Percentiles rank a stretch among this genome's conserved stretches.
Evolutionary conservation across 2,888 invertebrate species (phyloP).

Genomic region (Alsophila aescularia): DNA sequence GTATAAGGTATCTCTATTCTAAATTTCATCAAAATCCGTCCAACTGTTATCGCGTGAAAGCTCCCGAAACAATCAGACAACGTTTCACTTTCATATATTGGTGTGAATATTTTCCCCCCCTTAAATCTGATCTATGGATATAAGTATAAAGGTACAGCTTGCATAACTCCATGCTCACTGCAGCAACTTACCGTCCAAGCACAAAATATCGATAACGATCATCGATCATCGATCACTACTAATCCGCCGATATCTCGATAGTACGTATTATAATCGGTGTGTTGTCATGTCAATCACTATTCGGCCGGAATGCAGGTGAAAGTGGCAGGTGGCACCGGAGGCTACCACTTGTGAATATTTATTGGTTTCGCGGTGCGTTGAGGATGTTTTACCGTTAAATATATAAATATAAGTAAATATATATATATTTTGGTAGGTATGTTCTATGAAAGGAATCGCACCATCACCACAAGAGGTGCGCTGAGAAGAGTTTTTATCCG

Average conservation of each 20-base stretch:
- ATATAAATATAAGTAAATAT: background rate
- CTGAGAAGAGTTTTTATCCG: too few relatives aligned
- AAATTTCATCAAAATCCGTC: too few relatives aligned
- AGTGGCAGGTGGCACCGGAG: conserved; percentile 29
- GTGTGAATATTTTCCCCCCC: too few relatives aligned
- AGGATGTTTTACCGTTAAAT: conserved; percentile 9
- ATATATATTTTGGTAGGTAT: too few relatives aligned
- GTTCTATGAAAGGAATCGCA: too few relatives aligned
- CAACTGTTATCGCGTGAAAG: too few relatives aligned
- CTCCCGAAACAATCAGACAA: too few relatives aligned
- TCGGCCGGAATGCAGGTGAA: conserved; percentile 37
- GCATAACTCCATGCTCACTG: background rate
- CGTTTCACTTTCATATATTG: too few relatives aligned
- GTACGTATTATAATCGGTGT: conserved; percentile 23
- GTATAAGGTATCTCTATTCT: too few relatives aligned
- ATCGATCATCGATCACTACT: conserved; percentile 20
- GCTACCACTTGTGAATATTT: conserved; percentile 38
- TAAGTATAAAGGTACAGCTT: background rate
- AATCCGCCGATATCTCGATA: conserved; percentile 21
- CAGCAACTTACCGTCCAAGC: conserved; percentile 1
- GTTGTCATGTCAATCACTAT: conserved; percentile 25
- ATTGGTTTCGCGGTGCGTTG: conserved; percentile 28
- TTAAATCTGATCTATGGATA: too few relatives aligned
- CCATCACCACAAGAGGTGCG: too few relatives aligned
- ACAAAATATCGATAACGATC: conserved; percentile 23